Conservation (phyloP, 92 coral and sea anemone species). For the Bergia sp. region DNA sequence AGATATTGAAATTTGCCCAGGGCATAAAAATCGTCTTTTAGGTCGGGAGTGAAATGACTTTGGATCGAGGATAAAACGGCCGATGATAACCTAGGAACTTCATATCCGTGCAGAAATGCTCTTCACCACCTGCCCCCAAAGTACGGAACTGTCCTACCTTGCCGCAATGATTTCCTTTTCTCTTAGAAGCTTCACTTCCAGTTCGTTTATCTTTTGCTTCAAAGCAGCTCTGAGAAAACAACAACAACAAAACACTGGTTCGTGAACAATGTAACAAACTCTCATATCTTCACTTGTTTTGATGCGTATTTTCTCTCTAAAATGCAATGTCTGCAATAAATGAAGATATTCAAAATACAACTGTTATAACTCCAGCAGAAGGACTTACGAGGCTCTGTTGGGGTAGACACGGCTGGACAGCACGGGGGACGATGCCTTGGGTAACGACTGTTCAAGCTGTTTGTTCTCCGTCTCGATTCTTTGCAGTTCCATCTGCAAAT, state of each 20-base stretch:
- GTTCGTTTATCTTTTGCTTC: constrained; percentile 64
- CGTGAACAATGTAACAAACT: neutral
- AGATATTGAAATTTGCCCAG: too few relatives aligned
- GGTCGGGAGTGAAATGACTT: too few relatives aligned
- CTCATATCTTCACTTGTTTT: neutral
- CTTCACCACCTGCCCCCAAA: too few relatives aligned
- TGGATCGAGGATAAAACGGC: too few relatives aligned
- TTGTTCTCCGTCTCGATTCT: constrained; percentile 22
- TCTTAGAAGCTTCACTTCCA: constrained; percentile 76
- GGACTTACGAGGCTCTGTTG: constrained; percentile 29
- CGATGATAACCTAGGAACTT: too few relatives aligned
- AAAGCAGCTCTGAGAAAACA: constrained; percentile 49
- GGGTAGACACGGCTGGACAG: constrained; percentile 15
- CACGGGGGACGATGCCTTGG: neutral
- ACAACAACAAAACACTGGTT: neutral
- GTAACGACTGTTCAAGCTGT: neutral
- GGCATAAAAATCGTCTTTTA: too few relatives aligned
- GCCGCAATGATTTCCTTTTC: constrained; percentile 69
- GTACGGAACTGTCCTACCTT: constrained; percentile 45
- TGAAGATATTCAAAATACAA: neutral
- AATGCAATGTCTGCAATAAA: neutral
- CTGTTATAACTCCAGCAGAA: neutral
- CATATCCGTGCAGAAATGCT: too few relatives aligned
- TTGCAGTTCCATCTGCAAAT: constrained; percentile 22
- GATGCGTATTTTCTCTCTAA: too few relatives aligned